Base-by-base conservation (phyloP, 2,888 invertebrate genomes). In the Cabera pusaria region DNA sequence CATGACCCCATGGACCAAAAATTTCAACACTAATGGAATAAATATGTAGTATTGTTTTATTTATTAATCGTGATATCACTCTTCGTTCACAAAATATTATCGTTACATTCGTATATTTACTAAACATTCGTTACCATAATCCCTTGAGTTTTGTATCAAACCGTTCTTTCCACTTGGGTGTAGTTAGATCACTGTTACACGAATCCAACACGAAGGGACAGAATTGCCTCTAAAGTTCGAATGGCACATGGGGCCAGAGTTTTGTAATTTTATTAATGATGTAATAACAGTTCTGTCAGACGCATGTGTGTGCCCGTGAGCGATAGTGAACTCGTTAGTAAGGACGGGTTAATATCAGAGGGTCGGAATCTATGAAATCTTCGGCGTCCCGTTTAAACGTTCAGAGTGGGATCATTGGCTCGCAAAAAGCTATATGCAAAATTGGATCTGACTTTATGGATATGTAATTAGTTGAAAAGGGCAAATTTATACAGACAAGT, bases 261-360 rank as follows among this genome's bases (percentile, higher is more conserved):
- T 87, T 88, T 88, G 87, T 87, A 88, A 88, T 88, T 87, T 88
- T 88, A 88, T 88, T 88, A 88, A 88, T 88, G 88, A 88, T 73
- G 86, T 87, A 88, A 88, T 88, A 88, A 88, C 88, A 79, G 83
- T 78, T 75, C 79, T 87, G 88, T 87, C 88, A 88, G 68, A 64
- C 77, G 82, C 88, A 88, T 86, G 86, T 84, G 85, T 81, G 79
- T 75, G 79, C 72, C 74, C 72, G 69, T 88, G 86, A 88, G 79
- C 87, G 87, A 88, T 88, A 88, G 88, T 83, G 75, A 54, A 81
- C 79, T 77, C 81, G 86, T 87, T 87, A 86, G 71, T 65, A 70
- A 64, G 68, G 82, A 84, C 84, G 84, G 85, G 88, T 88, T 87
- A 84, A 85, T 85, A 83, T 80, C 46, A 73, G 75, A n/a, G 87